Evolutionary conservation across 2,888 invertebrate genomes (phyloP), one percentile per base, ranked within the genome.

Genomic region (Eumerus sabulonum): DNA sequence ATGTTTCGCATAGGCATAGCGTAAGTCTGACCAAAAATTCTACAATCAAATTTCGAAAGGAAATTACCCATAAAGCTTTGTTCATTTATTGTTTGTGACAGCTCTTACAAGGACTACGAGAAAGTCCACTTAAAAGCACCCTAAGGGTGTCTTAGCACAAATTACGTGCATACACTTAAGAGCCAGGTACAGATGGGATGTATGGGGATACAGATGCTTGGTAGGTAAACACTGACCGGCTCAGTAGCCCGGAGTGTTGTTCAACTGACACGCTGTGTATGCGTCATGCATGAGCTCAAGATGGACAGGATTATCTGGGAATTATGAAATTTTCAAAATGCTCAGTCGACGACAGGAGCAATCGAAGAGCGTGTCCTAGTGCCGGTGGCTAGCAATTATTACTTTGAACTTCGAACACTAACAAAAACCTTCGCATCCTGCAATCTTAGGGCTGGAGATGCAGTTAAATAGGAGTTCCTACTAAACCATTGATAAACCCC

Each of bases 71-170:
- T 74, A 64, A 74, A 67, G 71, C 62, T 63, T 82, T 82, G 77
- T 82, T 82, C 66, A 71, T 72, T 68, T 76, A 82, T 77, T 82
- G 82, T 79, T 82, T 79, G 76, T 82, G 82, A 82, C 82, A 82
- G 82, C 76, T 82, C 70, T 82, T 70, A 67, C 82, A 77, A 79
- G 77, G 81, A 76, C 66, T 76, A 71, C n/a, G n/a, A n/a, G n/a
- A n/a, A n/a, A 74, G 77, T 77, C 73, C 76, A 74, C 77, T 76
- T 73, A 67, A 68, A 77, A 81, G 63, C 64, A 70, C 57, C 79
- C 70, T 70, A 2, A 56, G 74, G 77, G 56, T 64, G 48, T 79
- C 72, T 68, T 50, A 67, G 56, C 70, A 81, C 67, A 81, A 82
- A 60, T 79, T 74, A 79, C 73, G 53, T 70, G 64, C 59, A 59